Evolutionary conservation across 2,797 vertebrate species (phyloP), one percentile per base, ranked within the genome.

Genomic region (Potorous gilbertii): DNA sequence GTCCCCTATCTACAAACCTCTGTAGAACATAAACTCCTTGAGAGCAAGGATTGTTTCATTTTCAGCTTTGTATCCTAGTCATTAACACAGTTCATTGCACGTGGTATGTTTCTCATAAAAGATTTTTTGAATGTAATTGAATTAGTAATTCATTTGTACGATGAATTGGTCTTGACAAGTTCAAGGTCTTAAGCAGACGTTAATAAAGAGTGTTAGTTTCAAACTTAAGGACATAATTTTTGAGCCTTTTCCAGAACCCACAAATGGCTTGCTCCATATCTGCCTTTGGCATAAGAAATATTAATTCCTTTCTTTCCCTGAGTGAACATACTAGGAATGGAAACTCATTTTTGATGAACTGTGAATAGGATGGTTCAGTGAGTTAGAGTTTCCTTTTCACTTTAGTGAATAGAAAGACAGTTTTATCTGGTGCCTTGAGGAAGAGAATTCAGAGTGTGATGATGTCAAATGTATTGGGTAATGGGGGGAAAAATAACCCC

Each of bases 341-440:
- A 16, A 34, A n/a, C 92, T 93, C 54, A 40, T 92, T 96, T 62
- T 21, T 66, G 31, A 12, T 87, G 81, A 54, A 91, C 54, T 90
- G 94, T 93, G 92, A 96, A 92, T 81, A 28, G 28, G 55, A 4
- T 89, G 3, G 34, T 57, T 55, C 55, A 52, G 40, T 87, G 21
- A 24, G 21, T 87, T 14, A 94, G 34, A 95, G 94, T 93, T 92
- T 96, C 89, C 62, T 46, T 92, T 92, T 95, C 54, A 90, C 55
- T 95, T 95, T 91, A 90, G 14, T 62, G 52, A 29, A 81, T 62
- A 92, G 59, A 29, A 24, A 94, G 12, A 89, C 27, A 94, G 94
- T 54, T 55, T 92, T 56, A 1, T 87, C 74, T 87, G 50, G 52
- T 92, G 94, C 16, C 54, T 56, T 24, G 46, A 96, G 55, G 52